Conservation (phyloP, 2,113 vertebrate species). For the Mobula hypostoma region DNA sequence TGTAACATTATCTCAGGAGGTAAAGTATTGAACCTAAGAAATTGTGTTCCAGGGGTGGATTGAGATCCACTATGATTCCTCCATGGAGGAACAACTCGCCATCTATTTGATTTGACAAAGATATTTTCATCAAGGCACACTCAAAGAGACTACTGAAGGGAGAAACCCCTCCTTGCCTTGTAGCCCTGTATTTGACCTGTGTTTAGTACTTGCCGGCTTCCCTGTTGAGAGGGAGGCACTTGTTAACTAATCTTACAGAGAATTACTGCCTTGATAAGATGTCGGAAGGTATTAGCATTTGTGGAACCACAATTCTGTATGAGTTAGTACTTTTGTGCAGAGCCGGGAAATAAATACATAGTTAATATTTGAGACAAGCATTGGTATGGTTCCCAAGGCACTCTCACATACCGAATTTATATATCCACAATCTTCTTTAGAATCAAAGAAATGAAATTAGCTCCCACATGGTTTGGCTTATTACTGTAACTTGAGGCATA, state of each 20-base stretch:
- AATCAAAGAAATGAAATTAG: background rate
- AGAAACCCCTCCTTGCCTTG: background rate
- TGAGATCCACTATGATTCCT: background rate
- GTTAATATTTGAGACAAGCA: background rate
- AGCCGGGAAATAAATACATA: background rate
- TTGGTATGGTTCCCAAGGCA: background rate
- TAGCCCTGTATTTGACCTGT: background rate
- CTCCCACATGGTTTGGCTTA: background rate
- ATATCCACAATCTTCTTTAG: background rate
- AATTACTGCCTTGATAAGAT: conserved; percentile 51
- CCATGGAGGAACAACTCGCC: background rate
- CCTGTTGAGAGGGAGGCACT: background rate
- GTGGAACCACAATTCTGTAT: conserved; percentile 68
- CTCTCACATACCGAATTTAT: background rate
- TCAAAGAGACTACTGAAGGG: background rate
- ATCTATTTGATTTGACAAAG: background rate
- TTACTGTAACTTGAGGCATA: background rate
- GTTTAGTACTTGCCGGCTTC: background rate
- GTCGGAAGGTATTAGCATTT: conserved; percentile 62
- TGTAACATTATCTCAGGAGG: no score
- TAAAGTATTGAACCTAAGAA: background rate
- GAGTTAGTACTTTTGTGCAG: conserved; percentile 67
- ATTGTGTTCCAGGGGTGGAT: background rate
- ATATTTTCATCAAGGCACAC: background rate
- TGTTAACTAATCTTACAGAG: background rate